phyloP scores from a whole-genome alignment of 2,797 vertebrate genomes.

The Cryptoprocta ferox region DNA sequence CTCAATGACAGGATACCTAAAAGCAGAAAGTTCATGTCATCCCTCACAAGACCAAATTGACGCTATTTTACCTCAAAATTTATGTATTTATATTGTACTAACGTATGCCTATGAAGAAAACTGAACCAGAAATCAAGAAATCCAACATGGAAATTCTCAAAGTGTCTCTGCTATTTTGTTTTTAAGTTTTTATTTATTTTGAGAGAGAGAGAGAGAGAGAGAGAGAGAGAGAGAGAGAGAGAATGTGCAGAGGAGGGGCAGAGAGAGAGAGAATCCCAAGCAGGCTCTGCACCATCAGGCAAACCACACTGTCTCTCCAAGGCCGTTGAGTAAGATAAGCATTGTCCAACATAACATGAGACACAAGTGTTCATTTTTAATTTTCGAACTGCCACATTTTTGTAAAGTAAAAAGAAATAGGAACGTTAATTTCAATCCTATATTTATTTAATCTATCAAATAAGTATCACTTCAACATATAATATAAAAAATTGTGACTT shows the following conservation, averaged over 20 bases:
- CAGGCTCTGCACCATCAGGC: not conserved
- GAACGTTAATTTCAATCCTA: not conserved
- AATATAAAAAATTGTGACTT: not conserved
- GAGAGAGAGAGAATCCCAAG: too few relatives aligned
- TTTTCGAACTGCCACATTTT: slow-evolving; percentile 19
- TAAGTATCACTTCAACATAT: slow-evolving; percentile 26
- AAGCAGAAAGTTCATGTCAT: not conserved
- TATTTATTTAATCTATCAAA: not conserved
- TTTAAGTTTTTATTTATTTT: too few relatives aligned
- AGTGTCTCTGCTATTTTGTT: not conserved
- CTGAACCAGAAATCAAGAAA: not conserved
- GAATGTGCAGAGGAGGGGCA: too few relatives aligned
- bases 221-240: too few relatives aligned
- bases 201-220: too few relatives aligned
- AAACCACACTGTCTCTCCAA: not conserved
- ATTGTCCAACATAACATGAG: not conserved
- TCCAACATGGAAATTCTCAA: not conserved
- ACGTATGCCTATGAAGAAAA: slow-evolving; percentile 5
- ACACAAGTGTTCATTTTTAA: not conserved
- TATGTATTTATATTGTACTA: not conserved
- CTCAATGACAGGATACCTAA: not conserved
- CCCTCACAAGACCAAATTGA: not conserved
- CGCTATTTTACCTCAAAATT: not conserved
- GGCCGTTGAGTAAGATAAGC: not conserved
- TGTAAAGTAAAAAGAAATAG: not conserved